These are phyloP conservation scores for Orthosia gothica DNA, from an alignment of 2,888 invertebrate species.

Conservation along the genomic window DNA sequence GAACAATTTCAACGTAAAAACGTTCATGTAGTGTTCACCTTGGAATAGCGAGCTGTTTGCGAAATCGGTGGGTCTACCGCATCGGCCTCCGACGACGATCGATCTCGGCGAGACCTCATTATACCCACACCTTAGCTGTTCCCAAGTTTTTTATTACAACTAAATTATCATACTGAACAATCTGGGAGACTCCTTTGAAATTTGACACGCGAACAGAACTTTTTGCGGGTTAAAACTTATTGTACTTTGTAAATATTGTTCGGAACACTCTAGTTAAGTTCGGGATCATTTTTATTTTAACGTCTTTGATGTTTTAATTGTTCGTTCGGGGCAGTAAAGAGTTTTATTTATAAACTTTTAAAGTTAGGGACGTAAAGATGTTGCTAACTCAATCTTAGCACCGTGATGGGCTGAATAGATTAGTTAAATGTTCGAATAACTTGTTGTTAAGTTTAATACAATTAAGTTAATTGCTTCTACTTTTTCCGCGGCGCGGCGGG, in stretches of 20 bases:
- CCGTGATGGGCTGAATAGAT: not conserved
- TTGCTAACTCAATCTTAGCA: not conserved
- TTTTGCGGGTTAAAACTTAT: constrained; percentile 52
- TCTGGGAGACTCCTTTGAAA: constrained; percentile 62
- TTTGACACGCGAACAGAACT: constrained; percentile 56
- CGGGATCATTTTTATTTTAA: constrained; percentile 13
- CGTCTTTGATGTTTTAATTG: constrained; percentile 25
- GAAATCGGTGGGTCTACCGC: constrained; percentile 83
- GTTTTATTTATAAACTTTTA: constrained; percentile 15
- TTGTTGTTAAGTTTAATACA: constrained; percentile 7
- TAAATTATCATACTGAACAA: constrained; percentile 65
- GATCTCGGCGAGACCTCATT: constrained; percentile 79
- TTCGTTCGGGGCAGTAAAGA: constrained; percentile 1
- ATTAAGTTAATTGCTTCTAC: constrained; percentile 12
- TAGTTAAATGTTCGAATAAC: not conserved
- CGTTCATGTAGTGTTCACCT: constrained; percentile 80
- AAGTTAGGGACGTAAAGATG: constrained; percentile 13
- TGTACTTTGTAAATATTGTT: constrained; percentile 37
- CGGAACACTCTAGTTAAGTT: constrained; percentile 7
- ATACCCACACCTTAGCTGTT: constrained; percentile 72
- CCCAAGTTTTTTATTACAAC: constrained; percentile 68
- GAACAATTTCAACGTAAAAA: constrained; percentile 84
- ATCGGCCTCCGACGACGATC: constrained; percentile 78
- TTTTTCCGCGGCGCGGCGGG: not conserved
- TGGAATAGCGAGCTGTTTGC: constrained; percentile 84